Evolutionary conservation across 2,888 invertebrate genomes (phyloP), one percentile per base, ranked within the genome.

Genomic region (Athalia rosae): DNA sequence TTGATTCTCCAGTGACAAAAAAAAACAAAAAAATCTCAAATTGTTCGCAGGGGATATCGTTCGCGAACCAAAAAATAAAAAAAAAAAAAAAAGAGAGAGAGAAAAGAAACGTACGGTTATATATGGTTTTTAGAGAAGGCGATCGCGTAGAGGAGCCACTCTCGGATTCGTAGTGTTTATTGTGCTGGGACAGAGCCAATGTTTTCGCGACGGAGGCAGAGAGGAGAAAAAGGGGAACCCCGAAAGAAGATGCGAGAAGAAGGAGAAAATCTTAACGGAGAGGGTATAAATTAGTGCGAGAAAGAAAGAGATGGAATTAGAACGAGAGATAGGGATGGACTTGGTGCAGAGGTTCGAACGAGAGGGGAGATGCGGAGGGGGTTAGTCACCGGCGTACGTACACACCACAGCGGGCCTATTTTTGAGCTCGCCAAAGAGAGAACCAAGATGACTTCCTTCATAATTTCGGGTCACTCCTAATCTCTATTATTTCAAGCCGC

Each of bases 351-450:
- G 47, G 62, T 28, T 28, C 61, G 73, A 62, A 53, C 41, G 41
- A 48, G 67, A 53, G 59, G 64, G 56, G 53, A 64, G 64, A 15
- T 9, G 58, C 71, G 67, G 71, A 74, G 74, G 61, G 61, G 74
- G 64, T 79, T 78, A 79, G 79, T 79, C 79, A 79, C 76, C 78
- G 66, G 69, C 76, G 74, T 74, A 28, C 28, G 28, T 28, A 74
- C 61, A 74, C 74, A 74, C 61, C 58, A 45, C 74, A 79, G 81
- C 81, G 79, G 82, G 81, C 83, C 85, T 86, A 86, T 86, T 86
- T 86, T 86, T 86, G 85, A 81, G 85, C 84, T 76, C 67, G 77
- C 83, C 84, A 87, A 86, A 85, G 82, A 86, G 86, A 87, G 82
- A 84, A 87, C 81, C 83, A 82, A 78, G 82, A 84, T 81, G 81